These are phyloP conservation scores for Eretmocerus hayati DNA, from an alignment of 2,888 invertebrate species.

Conservation along the genomic window DNA sequence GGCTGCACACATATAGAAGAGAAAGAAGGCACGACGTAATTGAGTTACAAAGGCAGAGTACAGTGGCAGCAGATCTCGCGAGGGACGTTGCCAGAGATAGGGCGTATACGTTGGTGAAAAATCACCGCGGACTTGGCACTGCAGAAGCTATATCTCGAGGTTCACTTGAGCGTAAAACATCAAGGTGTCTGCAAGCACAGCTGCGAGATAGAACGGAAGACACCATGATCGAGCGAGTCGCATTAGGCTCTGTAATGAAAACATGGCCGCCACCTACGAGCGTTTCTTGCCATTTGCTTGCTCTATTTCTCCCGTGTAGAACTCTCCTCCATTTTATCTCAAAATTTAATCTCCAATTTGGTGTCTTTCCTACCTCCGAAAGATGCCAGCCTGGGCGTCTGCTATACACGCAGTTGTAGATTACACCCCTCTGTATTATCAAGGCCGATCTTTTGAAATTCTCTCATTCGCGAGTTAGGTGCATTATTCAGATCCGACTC, in stretches of 20 bases:
- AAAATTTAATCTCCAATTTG: conserved; percentile 15
- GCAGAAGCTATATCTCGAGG: conserved; percentile 8
- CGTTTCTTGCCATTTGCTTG: background rate
- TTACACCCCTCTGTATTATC: too few species aligned
- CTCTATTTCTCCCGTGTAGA: background rate
- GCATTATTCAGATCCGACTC: too few species aligned
- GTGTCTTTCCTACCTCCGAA: background rate
- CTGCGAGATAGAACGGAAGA: conserved; percentile 4
- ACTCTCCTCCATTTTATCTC: background rate
- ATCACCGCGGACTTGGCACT: background rate
- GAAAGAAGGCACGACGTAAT: background rate
- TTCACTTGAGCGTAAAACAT: conserved; percentile 5
- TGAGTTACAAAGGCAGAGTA: too few species aligned
- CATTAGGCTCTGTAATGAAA: conserved; percentile 42
- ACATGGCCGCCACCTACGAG: conserved; percentile 38
- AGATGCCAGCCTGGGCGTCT: too few species aligned
- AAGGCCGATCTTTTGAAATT: too few species aligned
- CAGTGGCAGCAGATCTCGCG: background rate
- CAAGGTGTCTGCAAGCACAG: conserved; percentile 19
- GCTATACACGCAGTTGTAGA: too few species aligned
- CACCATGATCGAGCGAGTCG: conserved; percentile 41
- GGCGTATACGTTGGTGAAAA: background rate
- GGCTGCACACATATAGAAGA: too few species aligned
- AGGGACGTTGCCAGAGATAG: background rate
- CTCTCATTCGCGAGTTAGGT: too few species aligned